A percentile compares a stretch with the other conserved stretches of the same genome.
Conservation (phyloP, 2,888 invertebrate species). For the Drosophila nigritarsus region DNA sequence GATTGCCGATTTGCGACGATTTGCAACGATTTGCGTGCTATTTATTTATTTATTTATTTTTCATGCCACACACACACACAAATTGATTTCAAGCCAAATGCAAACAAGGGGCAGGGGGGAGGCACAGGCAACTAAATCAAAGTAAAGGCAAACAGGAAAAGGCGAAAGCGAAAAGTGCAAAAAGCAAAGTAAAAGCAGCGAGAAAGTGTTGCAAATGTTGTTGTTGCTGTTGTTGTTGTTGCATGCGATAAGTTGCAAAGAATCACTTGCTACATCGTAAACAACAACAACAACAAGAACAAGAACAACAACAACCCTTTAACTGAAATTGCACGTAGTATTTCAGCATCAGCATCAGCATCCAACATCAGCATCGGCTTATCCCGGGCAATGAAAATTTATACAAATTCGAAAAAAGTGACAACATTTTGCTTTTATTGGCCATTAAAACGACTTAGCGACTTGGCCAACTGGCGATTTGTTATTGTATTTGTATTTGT, state of each 20-base stretch:
- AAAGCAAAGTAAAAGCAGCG: conserved; percentile 54
- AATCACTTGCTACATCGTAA: conserved; percentile 77
- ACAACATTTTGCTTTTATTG: conserved; percentile 85
- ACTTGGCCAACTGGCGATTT: conserved; percentile 68
- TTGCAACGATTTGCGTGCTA: conserved; percentile 69
- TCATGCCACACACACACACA: conserved; percentile 58
- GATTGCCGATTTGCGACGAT: conserved; percentile 73
- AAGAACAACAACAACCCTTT: conserved; percentile 56
- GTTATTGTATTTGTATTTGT: conserved; percentile 24
- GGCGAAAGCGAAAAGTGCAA: conserved; percentile 44
- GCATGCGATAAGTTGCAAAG: conserved; percentile 79
- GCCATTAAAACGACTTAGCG: conserved; percentile 85
- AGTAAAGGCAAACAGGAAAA: conserved; percentile 59
- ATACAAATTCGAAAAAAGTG: conserved; percentile 82
- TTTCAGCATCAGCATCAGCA: conserved; percentile 74
- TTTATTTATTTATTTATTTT: conserved; percentile 66
- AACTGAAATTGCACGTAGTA: conserved; percentile 77
- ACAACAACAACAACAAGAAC: conserved; percentile 61
- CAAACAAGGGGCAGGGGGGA: conserved; percentile 2
- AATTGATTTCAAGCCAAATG: conserved; percentile 65
- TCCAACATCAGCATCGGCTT: conserved; percentile 63
- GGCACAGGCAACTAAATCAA: conserved; percentile 71
- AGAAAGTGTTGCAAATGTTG: conserved; percentile 45
- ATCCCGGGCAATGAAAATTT: conserved; percentile 81
- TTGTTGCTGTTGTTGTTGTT: conserved; percentile 27